These are phyloP conservation scores for Cyprichromis sp. DNA, from an alignment of 2,113 vertebrate species.

Conservation along the genomic window DNA sequence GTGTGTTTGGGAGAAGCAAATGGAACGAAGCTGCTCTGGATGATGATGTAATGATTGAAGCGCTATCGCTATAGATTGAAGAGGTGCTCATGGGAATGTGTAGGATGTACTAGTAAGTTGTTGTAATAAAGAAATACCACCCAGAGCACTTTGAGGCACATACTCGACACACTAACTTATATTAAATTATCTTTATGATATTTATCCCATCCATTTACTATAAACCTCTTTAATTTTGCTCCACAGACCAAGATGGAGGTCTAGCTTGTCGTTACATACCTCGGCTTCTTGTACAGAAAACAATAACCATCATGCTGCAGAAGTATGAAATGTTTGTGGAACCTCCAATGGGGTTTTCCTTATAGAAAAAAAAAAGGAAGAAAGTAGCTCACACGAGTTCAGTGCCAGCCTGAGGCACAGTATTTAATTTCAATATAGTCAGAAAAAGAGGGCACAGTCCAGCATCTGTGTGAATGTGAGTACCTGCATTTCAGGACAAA, in stretches of 20 bases:
- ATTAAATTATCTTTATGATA: background rate
- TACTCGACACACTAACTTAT: background rate
- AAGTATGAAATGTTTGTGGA: slow-evolving; percentile 9
- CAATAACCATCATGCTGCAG: slow-evolving; percentile 18
- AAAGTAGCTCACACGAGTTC: background rate
- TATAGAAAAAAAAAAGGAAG: fast-evolving
- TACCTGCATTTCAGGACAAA: background rate
- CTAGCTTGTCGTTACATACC: background rate
- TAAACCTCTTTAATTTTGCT: background rate
- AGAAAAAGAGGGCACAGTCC: background rate
- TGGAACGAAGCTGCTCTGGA: background rate
- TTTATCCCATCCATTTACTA: background rate
- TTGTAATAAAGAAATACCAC: slow-evolving; percentile 1
- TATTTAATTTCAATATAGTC: slow-evolving; percentile 46
- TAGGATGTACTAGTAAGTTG: background rate
- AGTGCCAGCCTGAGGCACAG: slow-evolving; percentile 3
- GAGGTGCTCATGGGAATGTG: slow-evolving; percentile 29
- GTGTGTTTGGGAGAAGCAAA: background rate
- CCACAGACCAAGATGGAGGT: background rate
- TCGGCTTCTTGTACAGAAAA: background rate
- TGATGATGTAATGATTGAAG: slow-evolving; percentile 30
- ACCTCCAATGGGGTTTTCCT: slow-evolving; percentile 3
- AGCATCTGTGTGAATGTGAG: background rate
- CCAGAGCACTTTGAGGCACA: background rate
- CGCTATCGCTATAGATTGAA: background rate